Conservation (phyloP, 2,113 vertebrate genomes). For the Calypte anna region DNA sequence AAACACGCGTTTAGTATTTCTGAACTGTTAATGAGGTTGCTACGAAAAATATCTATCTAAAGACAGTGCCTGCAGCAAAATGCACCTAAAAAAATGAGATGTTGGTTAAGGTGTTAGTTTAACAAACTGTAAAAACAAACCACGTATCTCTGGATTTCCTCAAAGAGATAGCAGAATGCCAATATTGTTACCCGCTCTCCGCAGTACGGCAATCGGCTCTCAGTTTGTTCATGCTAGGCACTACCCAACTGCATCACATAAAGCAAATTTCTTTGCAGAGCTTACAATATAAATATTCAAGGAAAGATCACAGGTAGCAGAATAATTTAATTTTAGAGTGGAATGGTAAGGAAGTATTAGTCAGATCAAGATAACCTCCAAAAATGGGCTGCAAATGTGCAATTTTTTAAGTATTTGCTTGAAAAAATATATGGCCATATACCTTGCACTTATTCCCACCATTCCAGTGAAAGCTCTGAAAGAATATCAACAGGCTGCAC, state of each 20-base stretch:
- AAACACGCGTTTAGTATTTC: background rate
- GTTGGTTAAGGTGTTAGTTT: background rate
- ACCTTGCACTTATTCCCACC: background rate
- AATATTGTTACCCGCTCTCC: background rate
- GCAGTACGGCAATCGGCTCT: background rate
- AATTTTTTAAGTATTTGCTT: slow-evolving; percentile 3
- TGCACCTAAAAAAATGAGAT: rapidly evolving
- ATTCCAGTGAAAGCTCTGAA: background rate
- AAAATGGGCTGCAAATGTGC: background rate
- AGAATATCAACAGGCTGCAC: background rate
- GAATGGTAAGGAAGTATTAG: background rate
- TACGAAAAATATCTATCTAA: background rate
- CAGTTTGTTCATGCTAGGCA: background rate
- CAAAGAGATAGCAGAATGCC: rapidly evolving
- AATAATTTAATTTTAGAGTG: background rate
- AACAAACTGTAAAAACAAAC: background rate
- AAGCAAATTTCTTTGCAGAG: slow-evolving; percentile 6
- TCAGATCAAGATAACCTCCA: background rate
- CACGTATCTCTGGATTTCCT: background rate
- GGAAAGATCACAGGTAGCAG: slow-evolving; percentile 9
- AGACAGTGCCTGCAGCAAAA: background rate
- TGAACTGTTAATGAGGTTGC: background rate
- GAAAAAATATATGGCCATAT: background rate
- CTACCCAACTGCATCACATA: background rate
- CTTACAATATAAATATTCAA: background rate